Base-by-base conservation (phyloP, 2,113 vertebrate genomes). In the Myanophis thanlyinensis region DNA sequence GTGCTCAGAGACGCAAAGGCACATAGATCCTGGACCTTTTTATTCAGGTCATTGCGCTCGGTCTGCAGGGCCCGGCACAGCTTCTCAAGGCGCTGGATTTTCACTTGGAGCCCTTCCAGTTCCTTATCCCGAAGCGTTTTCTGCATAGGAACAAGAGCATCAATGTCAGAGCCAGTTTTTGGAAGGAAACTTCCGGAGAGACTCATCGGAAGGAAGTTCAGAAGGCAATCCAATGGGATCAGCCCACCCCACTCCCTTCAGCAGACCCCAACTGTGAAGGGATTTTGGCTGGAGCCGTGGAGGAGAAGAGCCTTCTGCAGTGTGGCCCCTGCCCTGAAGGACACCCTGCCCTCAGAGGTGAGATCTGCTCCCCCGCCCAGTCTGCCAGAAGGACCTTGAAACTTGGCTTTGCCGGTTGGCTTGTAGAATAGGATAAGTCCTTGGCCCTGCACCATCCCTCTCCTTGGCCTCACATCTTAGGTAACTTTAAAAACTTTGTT, bases 11-110 rank as follows among this genome's bases (percentile, higher is more conserved):
- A 95, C 0, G 93, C 47, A 8, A 97, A 96, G 20, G 97, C 97
- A 4, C 98, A 98, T 91, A 99, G 97, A 96, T 97, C 98, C 97
- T 99, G 99, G 62, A 99, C 99, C 94, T 98, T 99, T 97, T 99
- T 99, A 94, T 98, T 99, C 95, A 99, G 98, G 96, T 99, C 99
- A 9, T 99, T 99, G 89, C 99, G 98, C 59, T 99, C 99, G 0
- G 98, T 98, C 94, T 99, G 99, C 51, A 99, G 98, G 0, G 99
- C 99, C 53, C 99, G 98, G 93, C 99, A 99, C 13, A 99, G 97
- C 95, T 99, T 99, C 97, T 99, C 99, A 87, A 99, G 96, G 44
- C 98, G 97, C 96, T 99, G 98, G 89, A 99, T 99, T 95, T 99
- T 99, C 92, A 98, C 97, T 96, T 99, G 99, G 0, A 99, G 98